phyloP scores from a whole-genome alignment of 1,140 invertebrate genomes.

The Eumeta japonica region DNA sequence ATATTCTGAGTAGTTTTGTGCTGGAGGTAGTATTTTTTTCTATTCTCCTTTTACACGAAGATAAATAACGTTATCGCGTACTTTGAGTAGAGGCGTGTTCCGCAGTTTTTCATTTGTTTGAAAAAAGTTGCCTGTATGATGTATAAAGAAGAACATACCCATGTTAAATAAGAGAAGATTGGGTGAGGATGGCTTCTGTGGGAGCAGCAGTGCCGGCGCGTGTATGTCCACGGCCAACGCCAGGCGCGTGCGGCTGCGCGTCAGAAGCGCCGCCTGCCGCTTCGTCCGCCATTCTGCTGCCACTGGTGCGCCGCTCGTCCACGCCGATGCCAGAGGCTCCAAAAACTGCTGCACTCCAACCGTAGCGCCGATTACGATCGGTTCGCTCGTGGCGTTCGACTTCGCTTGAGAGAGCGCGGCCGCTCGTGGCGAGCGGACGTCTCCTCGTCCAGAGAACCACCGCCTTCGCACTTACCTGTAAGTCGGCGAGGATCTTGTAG shows the following conservation, averaged over 20 bases:
- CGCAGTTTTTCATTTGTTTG: no score
- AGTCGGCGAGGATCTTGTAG: slow-evolving; percentile 70
- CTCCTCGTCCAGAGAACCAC: no score
- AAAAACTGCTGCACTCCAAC: slow-evolving; percentile 67
- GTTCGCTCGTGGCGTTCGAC: no score
- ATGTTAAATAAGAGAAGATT: slow-evolving; percentile 78
- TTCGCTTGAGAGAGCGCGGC: no score
- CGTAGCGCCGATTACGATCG: no score
- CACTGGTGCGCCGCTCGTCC: no score
- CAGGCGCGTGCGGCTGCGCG: slow-evolving; percentile 33
- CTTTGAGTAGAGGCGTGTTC: no score
- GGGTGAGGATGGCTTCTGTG: slow-evolving; percentile 76
- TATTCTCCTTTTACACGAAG: background rate
- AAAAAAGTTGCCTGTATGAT: background rate
- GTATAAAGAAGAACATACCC: slow-evolving; percentile 48
- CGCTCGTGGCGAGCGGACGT: no score
- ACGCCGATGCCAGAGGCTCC: slow-evolving; percentile 60
- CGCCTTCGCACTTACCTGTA: slow-evolving; percentile 60
- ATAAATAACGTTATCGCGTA: background rate
- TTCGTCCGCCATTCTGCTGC: slow-evolving; percentile 32
- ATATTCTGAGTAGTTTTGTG: no score
- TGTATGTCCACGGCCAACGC: no score
- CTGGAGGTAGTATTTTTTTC: background rate
- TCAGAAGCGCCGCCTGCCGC: slow-evolving; percentile 35
- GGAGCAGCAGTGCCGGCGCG: slow-evolving; percentile 73